Evolutionary conservation across 64 coral and sea anemone genomes (phyloP), one percentile per base, ranked within the genome.

Genomic region (Trachythela sp.): DNA sequence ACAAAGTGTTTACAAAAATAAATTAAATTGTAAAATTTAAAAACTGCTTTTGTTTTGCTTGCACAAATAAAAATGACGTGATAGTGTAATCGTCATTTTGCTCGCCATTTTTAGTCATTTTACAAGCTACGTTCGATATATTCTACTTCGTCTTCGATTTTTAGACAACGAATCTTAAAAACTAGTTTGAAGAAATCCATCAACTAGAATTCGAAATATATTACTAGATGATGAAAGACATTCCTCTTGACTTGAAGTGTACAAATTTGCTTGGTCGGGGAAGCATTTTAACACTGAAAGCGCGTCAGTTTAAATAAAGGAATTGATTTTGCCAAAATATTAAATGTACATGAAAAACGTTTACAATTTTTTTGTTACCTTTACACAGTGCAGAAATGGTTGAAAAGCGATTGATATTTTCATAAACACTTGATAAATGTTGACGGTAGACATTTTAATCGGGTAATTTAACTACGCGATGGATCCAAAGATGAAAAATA

Each of bases 151-250:
- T 54, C 51, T 54, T 54, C 51, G 51, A 54, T 54, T 18, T n/a
- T 54, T 10, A 54, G 51, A 54, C 22, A 54, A 9, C 22, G 22
- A 9, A 68, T 68, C 5, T 68, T 68, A 6, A 68, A 68, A 22
- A 68, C 59, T n/a, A 68, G 20, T 6, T 68, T 68, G 59, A 68
- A 68, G 59, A 68, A 68, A 68, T 68, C 59, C 59, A 68, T 68
- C 59, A 68, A 68, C 18, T 68, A 68, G 6, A 22, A 68, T 68
- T 68, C 59, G 59, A 68, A 68, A 68, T 68, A 68, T 68, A n/a
- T 68, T 68, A 14, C 59, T 68, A 68, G 3, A 68, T 68, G 30
- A n/a, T 14, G 59, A 68, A 22, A 68, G 30, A 68, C 59, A 68
- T 31, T 68, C 20, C 5, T 68, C 18, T 6, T n/a, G 18, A 68